Base-by-base conservation (phyloP, 2,888 invertebrate species). In the Itoplectis maculator region DNA sequence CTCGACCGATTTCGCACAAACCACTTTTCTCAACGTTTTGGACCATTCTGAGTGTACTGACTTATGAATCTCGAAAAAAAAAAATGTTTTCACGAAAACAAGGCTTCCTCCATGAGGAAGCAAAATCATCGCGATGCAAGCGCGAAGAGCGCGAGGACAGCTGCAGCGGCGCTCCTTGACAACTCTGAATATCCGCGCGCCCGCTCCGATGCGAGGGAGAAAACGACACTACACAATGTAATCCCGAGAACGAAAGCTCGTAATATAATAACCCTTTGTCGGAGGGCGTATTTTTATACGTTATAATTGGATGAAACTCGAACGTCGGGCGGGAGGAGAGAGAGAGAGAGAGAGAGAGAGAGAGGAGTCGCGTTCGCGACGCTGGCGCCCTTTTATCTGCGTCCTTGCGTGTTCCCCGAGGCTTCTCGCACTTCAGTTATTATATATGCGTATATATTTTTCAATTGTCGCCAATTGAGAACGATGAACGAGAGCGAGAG, bases 241-340 rank as follows among this genome's bases (percentile, higher is more conserved):
- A 49, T 49, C 49, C 18, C 18, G 49, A 49, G 18, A 49, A 18
- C 18, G 18, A 15, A 49, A 49, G n/a, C 49, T 18, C 49, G 18
- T 49, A 49, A 18, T 7, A 49, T 6, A 56, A 54, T 13, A 65
- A 45, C 20, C 23, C 2, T 51, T 13, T 29, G 29, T 61, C 13
- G 35, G 23, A 70, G 29, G 59, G 42, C 42, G 13, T n/a, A 56
- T 72, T 79, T 79, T 45, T 56, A 47, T 56, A 72, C 13, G 15
- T 65, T 72, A 59, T 79, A 79, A 79, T 79, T 70, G 72, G 72
- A 72, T 63, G 20, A 78, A 54, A n/a, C 56, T 45, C 54, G 56
- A 49, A 13, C 23, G 59, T 47, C 40, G 37, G 29, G n/a, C n/a
- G n/a, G n/a, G n/a, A n/a, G n/a, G n/a, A n/a, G n/a, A n/a, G n/a